Conservation (phyloP, 2,797 vertebrate genomes). For the Anguilla anguilla region DNA sequence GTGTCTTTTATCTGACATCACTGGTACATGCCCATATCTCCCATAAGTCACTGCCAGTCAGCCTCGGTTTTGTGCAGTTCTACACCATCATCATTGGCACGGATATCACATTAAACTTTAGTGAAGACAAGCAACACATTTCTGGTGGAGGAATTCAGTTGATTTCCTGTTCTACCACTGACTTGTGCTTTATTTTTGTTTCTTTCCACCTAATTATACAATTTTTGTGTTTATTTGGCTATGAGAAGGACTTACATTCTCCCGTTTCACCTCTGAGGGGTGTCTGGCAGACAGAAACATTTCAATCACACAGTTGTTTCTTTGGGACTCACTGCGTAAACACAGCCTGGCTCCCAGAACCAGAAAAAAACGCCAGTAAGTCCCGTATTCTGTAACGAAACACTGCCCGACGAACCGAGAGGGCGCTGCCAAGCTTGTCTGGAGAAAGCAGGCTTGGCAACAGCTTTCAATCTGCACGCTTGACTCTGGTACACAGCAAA, state of each 20-base stretch:
- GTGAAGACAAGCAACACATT: background rate
- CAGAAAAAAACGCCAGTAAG: background rate
- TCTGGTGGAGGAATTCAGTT: background rate
- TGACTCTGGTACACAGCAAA: background rate
- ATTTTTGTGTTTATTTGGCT: slow-evolving; percentile 25
- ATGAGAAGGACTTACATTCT: background rate
- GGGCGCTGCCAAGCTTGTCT: background rate
- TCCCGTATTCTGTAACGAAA: background rate
- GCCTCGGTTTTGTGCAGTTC: background rate
- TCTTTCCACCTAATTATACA: slow-evolving; percentile 18
- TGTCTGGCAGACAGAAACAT: background rate
- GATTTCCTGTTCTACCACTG: background rate
- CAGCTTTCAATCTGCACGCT: background rate
- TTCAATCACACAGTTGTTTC: slow-evolving; percentile 20
- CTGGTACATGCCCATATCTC: background rate
- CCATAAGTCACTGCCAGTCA: background rate
- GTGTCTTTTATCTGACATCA: background rate
- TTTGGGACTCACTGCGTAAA: background rate
- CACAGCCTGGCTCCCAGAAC: background rate
- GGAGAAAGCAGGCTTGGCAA: background rate
- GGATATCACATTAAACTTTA: background rate
- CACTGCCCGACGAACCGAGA: background rate
- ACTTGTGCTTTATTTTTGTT: slow-evolving; percentile 27
- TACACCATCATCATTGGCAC: background rate
- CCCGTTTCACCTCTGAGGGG: slow-evolving; percentile 3